Percentiles rank a stretch among this genome's conserved stretches.
Conservation (phyloP, 2,888 invertebrate genomes). For the Sicus ferrugineus region DNA sequence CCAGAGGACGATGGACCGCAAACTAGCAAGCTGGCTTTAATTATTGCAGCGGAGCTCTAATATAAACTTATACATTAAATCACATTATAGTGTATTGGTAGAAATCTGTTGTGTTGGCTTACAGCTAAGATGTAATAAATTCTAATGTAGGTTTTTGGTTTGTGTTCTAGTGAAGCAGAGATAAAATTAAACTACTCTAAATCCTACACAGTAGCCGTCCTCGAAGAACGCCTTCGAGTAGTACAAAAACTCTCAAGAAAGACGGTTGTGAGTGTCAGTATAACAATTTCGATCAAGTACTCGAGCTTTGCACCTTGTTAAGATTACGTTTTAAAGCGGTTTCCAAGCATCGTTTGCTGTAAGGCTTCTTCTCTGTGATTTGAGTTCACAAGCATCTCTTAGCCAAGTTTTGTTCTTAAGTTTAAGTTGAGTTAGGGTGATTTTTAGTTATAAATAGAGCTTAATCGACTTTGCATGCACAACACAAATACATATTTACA, state of each 20-base stretch:
- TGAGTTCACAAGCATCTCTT: not conserved
- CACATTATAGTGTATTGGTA: conserved; percentile 36
- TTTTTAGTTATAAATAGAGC: conserved; percentile 27
- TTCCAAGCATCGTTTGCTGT: not conserved
- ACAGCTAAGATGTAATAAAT: not conserved
- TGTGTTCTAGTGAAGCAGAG: conserved; percentile 1
- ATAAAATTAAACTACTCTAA: not conserved
- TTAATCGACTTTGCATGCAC: conserved; percentile 4
- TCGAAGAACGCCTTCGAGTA: not conserved
- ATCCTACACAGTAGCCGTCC: not conserved
- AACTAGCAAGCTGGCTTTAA: not conserved
- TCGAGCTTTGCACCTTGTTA: conserved; percentile 24
- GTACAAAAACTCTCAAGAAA: not conserved
- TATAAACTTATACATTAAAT: conserved; percentile 45
- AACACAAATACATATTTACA: conserved; percentile 9
- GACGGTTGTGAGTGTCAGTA: not conserved
- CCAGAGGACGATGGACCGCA: not conserved
- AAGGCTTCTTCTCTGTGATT: not conserved
- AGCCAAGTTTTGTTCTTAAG: not conserved
- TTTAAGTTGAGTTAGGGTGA: conserved; percentile 32
- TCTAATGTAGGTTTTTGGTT: not conserved
- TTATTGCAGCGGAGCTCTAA: conserved; percentile 26
- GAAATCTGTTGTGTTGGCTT: not conserved
- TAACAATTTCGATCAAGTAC: conserved; percentile 16
- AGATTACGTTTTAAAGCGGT: not conserved